phyloP scores from a whole-genome alignment of 2,888 invertebrate species.

The Amitus sp. region DNA sequence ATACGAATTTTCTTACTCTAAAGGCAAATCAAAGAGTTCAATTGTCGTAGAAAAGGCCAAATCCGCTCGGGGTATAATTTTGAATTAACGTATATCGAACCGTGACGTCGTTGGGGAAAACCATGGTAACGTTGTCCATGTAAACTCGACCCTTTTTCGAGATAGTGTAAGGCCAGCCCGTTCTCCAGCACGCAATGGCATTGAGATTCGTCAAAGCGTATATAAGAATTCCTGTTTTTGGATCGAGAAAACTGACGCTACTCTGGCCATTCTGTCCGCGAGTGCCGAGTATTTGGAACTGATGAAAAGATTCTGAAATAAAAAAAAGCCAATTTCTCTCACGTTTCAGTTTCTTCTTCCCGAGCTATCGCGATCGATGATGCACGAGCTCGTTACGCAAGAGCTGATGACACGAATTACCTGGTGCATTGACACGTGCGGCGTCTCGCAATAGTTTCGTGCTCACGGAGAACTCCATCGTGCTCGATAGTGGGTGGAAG shows the following conservation, averaged over 20 bases:
- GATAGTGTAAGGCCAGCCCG: conserved; percentile 75
- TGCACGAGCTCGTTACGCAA: too few species aligned
- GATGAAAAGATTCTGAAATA: conserved; percentile 70
- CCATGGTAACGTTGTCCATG: conserved; percentile 76
- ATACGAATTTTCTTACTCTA: too few species aligned
- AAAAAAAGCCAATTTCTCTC: too few species aligned
- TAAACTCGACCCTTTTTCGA: conserved; percentile 79
- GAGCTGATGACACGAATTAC: conserved; percentile 40
- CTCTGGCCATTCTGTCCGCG: conserved; percentile 80
- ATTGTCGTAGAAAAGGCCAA: too few species aligned
- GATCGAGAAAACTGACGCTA: conserved; percentile 77
- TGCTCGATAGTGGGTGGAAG: conserved; percentile 83
- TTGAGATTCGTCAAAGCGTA: conserved; percentile 80
- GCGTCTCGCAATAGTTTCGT: conserved; percentile 72
- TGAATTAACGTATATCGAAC: conserved; percentile 60
- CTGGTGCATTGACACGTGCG: conserved; percentile 65
- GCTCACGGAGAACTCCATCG: conserved; percentile 79
- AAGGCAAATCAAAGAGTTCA: too few species aligned
- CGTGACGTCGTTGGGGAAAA: conserved; percentile 83
- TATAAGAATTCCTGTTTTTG: conserved; percentile 77
- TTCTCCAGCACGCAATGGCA: conserved; percentile 82
- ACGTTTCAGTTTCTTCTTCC: not conserved
- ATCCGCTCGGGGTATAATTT: too few species aligned
- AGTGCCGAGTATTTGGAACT: conserved; percentile 75
- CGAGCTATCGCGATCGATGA: not conserved